A percentile compares a stretch with the other conserved stretches of the same genome.
phyloP scores from a whole-genome alignment of 2,797 vertebrate species.

The Heteromormyrus szaboi region DNA sequence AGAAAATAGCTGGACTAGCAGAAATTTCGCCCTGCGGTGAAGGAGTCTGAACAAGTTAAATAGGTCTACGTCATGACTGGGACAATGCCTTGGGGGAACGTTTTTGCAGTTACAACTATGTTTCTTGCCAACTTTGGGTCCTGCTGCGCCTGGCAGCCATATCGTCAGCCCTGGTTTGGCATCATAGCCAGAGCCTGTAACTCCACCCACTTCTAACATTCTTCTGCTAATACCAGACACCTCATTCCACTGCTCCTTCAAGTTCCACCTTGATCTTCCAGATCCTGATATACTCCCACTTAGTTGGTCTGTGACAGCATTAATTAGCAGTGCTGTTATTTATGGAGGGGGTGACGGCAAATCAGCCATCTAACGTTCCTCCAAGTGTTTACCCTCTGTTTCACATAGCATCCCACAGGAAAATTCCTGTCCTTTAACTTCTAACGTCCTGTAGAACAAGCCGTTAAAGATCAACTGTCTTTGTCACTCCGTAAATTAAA shows the following conservation, averaged over 20 bases:
- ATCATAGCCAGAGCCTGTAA: neutral
- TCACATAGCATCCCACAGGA: neutral
- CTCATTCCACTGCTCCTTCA: neutral
- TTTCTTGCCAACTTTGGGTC: neutral
- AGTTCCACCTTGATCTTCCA: constrained; percentile 10
- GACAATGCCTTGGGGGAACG: neutral
- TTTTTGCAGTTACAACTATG: neutral
- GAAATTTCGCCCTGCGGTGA: neutral
- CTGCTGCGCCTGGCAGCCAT: neutral
- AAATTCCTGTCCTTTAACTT: neutral
- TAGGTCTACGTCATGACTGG: neutral
- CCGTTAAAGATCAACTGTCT: constrained; percentile 16
- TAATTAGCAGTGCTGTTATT: neutral
- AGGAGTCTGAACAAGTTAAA: neutral
- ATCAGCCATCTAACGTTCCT: neutral
- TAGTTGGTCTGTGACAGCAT: neutral
- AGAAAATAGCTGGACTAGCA: neutral
- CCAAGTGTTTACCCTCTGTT: constrained; percentile 6
- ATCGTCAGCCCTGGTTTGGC: neutral
- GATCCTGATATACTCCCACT: neutral
- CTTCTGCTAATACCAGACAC: neutral
- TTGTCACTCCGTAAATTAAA: constrained; percentile 23
- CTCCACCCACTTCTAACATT: neutral
- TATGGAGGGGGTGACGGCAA: neutral
- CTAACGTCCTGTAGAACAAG: constrained; percentile 10